A percentile compares a stretch with the other conserved stretches of the same genome.
Evolutionary conservation across 1,140 invertebrate genomes (phyloP).

Genomic region (Eumaeus atala): DNA sequence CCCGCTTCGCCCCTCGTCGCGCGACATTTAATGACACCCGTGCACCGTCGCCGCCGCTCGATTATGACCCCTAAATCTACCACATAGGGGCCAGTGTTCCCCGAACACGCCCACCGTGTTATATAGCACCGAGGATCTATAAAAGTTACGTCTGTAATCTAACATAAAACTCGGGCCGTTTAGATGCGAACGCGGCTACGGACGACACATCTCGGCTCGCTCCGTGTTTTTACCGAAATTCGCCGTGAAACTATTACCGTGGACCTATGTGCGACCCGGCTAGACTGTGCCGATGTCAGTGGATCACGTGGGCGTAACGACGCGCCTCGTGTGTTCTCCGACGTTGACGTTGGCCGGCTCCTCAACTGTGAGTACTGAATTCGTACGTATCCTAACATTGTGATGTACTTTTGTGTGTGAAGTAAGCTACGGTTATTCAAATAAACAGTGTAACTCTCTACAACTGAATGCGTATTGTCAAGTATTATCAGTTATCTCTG

Average conservation of each 20-base stretch:
- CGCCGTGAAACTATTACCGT: constrained; percentile 54
- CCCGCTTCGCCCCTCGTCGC: constrained; percentile 61
- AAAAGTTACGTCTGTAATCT: constrained; percentile 75
- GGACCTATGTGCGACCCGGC: constrained; percentile 50
- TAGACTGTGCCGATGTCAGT: constrained; percentile 32
- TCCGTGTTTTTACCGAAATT: constrained; percentile 72
- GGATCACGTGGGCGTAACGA: constrained; percentile 38
- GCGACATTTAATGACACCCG: constrained; percentile 74
- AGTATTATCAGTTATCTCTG: too few relatives aligned
- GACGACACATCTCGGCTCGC: constrained; percentile 71
- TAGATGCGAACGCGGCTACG: constrained; percentile 73
- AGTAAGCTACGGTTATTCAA: too few relatives aligned
- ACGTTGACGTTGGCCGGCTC: background rate
- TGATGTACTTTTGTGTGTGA: too few relatives aligned
- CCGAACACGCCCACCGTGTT: constrained; percentile 63
- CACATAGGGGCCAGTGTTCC: constrained; percentile 47
- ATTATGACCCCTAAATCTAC: constrained; percentile 45
- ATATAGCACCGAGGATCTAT: constrained; percentile 74
- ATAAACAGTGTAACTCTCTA: too few relatives aligned
- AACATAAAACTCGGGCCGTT: constrained; percentile 74
- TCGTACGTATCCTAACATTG: background rate
- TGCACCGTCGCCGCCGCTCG: constrained; percentile 45
- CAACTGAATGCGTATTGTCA: too few relatives aligned
- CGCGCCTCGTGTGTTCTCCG: background rate
- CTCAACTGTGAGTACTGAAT: background rate